Evolutionary conservation across 2,113 vertebrate genomes (phyloP).

Genomic region (Sula dactylatra): DNA sequence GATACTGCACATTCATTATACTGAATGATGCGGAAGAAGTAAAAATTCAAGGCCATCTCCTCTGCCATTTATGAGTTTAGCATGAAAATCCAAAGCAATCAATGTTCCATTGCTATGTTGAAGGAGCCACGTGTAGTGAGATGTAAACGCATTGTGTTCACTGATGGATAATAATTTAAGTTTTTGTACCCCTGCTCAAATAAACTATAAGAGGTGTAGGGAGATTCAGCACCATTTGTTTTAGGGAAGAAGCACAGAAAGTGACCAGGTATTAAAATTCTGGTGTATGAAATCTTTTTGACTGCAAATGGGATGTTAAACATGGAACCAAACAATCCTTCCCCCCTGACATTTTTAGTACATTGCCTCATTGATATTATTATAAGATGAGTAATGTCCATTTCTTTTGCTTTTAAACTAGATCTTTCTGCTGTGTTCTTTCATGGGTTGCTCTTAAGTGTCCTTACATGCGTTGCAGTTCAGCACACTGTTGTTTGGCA

Average conservation of each 20-base stretch:
- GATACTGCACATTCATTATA: neutral
- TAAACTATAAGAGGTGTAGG: neutral
- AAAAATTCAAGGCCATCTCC: neutral
- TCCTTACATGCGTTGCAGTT: neutral
- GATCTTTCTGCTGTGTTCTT: neutral
- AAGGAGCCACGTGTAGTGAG: neutral
- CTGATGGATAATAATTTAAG: neutral
- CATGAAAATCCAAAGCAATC: neutral
- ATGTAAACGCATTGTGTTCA: neutral
- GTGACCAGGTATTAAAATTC: neutral
- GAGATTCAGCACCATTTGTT: neutral
- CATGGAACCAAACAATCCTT: neutral
- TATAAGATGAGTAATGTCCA: neutral
- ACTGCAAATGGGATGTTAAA: neutral
- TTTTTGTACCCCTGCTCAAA: neutral
- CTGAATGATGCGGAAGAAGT: neutral
- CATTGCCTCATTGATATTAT: neutral
- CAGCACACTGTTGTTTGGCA: neutral
- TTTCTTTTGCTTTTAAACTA: neutral
- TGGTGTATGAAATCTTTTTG: neutral
- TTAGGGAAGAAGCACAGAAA: neutral
- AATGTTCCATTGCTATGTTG: neutral
- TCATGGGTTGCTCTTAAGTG: neutral
- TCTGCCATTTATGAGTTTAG: neutral
- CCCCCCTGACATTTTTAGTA: neutral